Evolutionary conservation across 2,888 invertebrate species (phyloP).

Genomic region (Copidosoma aretas): DNA sequence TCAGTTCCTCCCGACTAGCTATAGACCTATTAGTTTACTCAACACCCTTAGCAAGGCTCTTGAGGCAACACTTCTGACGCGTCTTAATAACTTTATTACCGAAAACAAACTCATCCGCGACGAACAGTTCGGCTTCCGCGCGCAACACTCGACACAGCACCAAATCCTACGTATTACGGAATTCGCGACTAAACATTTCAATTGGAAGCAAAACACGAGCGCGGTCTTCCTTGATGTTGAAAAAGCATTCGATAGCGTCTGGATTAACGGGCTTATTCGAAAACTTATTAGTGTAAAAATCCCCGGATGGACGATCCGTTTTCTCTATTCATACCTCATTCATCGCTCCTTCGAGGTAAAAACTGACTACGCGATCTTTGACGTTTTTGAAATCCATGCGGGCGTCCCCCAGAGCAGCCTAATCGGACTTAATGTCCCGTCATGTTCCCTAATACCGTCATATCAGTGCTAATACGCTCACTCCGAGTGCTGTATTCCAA

Average conservation of each 20-base stretch:
- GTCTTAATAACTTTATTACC: background rate
- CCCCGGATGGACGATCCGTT: too few species aligned
- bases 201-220: background rate
- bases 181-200: background rate
- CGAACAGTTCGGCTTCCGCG: too few species aligned
- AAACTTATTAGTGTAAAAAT: too few species aligned
- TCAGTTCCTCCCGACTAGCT: background rate
- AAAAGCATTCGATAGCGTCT: conserved; percentile 10
- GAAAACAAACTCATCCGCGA: background rate
- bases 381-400: too few species aligned
- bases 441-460: too few species aligned
- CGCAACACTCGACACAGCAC: background rate
- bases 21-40: conserved; percentile 1
- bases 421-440: too few species aligned
- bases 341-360: too few species aligned
- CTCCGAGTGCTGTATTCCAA: too few species aligned
- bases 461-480: too few species aligned
- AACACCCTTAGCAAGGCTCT: background rate
- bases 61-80: background rate
- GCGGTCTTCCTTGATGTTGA: conserved; percentile 5
- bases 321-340: too few species aligned
- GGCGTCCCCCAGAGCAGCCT: too few species aligned
- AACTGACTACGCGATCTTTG: too few species aligned
- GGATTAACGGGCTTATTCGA: background rate
- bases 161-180: background rate